Percentiles rank a stretch among this genome's conserved stretches.
Evolutionary conservation across 2,113 vertebrate species (phyloP).

Genomic region (Passerina amoena): DNA sequence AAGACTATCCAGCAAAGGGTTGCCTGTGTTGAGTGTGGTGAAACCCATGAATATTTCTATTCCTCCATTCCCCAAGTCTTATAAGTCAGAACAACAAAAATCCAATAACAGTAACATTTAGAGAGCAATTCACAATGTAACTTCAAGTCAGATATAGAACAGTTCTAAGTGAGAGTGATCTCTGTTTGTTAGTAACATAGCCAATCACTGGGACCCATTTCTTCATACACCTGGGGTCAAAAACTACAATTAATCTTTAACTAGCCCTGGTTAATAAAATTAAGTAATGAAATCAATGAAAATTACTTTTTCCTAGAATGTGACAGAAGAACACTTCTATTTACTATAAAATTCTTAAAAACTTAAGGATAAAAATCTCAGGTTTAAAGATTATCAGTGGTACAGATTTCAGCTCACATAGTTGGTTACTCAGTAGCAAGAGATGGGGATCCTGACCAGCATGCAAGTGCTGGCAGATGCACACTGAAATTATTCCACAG

Average conservation of each 20-base stretch:
- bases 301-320: background rate
- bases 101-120: rapidly evolving
- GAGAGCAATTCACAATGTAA: background rate
- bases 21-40: background rate
- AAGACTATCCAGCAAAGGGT: background rate
- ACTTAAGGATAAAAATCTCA: background rate
- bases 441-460: background rate
- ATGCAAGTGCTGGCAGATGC: background rate
- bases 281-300: background rate
- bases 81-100: background rate
- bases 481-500: background rate
- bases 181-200: background rate
- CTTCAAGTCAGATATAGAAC: background rate
- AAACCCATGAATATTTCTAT: background rate
- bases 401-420: background rate
- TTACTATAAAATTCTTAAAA: background rate
- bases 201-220: background rate
- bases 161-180: background rate
- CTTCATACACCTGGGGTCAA: background rate
- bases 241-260: background rate
- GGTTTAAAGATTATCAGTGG: background rate
- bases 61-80: background rate
- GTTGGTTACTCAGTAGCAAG: background rate
- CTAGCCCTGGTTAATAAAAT: background rate
- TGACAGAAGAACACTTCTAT: background rate